A percentile compares a stretch with the other conserved stretches of the same genome.
Evolutionary conservation across 2,113 vertebrate genomes (phyloP).

Genomic region (Chloroceryle aenea): DNA sequence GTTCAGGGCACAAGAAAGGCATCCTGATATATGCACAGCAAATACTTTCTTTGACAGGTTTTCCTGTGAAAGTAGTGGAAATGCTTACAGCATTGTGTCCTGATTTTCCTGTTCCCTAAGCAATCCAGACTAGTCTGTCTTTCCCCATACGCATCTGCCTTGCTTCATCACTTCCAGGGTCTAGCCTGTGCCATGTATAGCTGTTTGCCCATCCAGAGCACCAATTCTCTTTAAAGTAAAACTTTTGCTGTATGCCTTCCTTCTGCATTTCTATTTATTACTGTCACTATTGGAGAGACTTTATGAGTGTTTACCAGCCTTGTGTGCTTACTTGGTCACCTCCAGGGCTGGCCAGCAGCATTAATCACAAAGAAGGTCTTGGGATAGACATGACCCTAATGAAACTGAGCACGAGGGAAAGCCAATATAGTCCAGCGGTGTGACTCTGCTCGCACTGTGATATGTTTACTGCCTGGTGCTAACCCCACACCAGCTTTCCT

Average conservation of each 20-base stretch:
- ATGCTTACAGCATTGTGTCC: background rate
- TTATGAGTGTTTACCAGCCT: background rate
- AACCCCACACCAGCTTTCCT: background rate
- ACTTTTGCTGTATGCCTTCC: background rate
- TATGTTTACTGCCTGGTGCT: background rate
- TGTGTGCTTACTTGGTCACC: background rate
- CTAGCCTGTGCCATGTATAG: background rate
- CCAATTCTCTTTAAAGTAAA: background rate
- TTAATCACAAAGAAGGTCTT: background rate
- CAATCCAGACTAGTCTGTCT: background rate
- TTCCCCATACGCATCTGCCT: background rate
- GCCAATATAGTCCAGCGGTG: background rate
- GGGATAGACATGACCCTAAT: background rate
- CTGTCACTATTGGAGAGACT: background rate
- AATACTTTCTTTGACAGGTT: background rate
- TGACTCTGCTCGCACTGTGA: background rate
- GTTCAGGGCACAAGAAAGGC: background rate
- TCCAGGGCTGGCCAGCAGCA: fast-evolving
- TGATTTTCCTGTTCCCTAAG: background rate
- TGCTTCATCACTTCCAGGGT: background rate
- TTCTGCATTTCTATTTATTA: background rate
- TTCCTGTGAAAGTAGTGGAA: background rate
- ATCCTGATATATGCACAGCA: background rate
- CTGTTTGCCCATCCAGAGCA: background rate
- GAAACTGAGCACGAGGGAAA: background rate